These are phyloP conservation scores for Mus pahari DNA, from an alignment of 2,113 vertebrate genomes.

Conservation along the genomic window DNA sequence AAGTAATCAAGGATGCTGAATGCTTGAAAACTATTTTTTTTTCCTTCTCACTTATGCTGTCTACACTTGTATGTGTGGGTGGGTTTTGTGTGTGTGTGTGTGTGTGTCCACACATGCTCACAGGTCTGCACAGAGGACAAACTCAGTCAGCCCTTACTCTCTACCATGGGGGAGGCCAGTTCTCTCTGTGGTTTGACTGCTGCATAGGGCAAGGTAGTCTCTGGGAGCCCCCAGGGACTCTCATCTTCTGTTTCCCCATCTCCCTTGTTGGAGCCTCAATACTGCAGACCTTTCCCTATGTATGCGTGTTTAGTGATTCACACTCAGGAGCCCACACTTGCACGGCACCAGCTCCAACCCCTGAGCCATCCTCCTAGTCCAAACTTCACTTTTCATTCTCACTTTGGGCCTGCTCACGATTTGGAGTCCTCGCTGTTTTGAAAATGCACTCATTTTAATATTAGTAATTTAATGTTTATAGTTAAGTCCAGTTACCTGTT, in stretches of 20 bases:
- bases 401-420: not conserved
- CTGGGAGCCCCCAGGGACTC: not conserved
- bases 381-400: slow-evolving; percentile 1
- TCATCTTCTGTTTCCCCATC: not conserved
- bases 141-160: too few species aligned
- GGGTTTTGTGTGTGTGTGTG: too few species aligned
- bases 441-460: not conserved
- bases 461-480: slow-evolving; percentile 1
- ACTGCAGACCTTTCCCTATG: not conserved
- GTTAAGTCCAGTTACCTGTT: not conserved
- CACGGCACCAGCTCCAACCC: not conserved
- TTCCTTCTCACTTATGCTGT: not conserved
- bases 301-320: not conserved
- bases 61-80: not conserved
- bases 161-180: not conserved
- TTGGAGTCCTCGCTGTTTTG: not conserved
- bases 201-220: not conserved
- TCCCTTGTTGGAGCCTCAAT: not conserved
- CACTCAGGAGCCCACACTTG: not conserved
- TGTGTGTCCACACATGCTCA: not conserved
- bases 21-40: slow-evolving; percentile 37
- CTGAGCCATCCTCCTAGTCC: not conserved
- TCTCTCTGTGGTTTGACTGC: not conserved
- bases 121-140: not conserved
- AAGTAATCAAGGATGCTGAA: slow-evolving; percentile 5